Evolutionary conservation across 1,140 invertebrate species (phyloP).

Genomic region (Lepidotrigona ventralis): DNA sequence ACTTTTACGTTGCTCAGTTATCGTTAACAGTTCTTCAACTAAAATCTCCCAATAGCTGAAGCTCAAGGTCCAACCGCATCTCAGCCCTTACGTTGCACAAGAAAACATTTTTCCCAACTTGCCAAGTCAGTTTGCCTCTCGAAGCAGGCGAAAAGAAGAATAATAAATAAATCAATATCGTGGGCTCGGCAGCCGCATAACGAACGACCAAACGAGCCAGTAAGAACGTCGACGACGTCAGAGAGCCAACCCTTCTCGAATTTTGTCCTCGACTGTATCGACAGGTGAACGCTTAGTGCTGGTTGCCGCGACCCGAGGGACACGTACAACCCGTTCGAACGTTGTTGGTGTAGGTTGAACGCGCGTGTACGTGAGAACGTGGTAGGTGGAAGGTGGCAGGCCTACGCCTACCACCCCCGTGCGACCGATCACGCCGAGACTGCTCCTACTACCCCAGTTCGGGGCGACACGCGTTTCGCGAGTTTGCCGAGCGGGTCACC

Average conservation of each 20-base stretch:
- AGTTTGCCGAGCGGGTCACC: slow-evolving; percentile 63
- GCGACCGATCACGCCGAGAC: slow-evolving; percentile 53
- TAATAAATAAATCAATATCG: neutral
- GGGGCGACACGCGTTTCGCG: slow-evolving; percentile 49
- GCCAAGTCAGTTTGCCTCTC: neutral
- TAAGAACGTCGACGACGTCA: neutral
- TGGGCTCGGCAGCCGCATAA: neutral
- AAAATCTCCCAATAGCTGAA: too few relatives aligned
- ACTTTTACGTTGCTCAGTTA: too few relatives aligned
- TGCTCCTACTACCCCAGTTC: slow-evolving; percentile 64
- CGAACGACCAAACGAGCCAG: neutral
- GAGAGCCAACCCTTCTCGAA: neutral
- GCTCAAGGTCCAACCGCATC: neutral
- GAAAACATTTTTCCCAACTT: neutral
- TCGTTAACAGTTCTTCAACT: too few relatives aligned
- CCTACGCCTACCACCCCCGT: slow-evolving; percentile 70
- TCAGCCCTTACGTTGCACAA: neutral
- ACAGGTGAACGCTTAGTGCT: slow-evolving; percentile 30
- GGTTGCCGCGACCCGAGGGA: slow-evolving; percentile 13
- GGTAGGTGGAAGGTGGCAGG: slow-evolving; percentile 48
- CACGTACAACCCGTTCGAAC: slow-evolving; percentile 19
- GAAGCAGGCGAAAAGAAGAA: neutral
- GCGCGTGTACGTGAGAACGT: slow-evolving; percentile 13
- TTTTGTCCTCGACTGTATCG: slow-evolving; percentile 28
- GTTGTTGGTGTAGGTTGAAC: slow-evolving; percentile 3